phyloP scores from a whole-genome alignment of 2,888 invertebrate genomes.

The Conops quadrifasciatus region DNA sequence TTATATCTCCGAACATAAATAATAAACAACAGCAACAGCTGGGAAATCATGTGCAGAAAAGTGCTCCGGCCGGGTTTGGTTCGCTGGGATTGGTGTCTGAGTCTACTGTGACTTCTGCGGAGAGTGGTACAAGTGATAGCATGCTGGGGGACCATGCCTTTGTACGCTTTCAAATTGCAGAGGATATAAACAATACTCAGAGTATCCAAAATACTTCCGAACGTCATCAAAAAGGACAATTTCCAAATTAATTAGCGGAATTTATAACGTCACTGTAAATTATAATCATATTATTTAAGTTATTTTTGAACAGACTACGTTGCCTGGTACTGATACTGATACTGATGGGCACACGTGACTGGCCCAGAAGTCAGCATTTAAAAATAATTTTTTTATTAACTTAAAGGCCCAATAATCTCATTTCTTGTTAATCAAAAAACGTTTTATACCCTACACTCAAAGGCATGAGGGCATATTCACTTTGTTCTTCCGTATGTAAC shows the following conservation, averaged over 20 bases:
- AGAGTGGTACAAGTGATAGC: slow-evolving; percentile 69
- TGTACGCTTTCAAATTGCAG: slow-evolving; percentile 82
- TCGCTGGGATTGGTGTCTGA: slow-evolving; percentile 39
- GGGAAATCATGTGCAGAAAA: slow-evolving; percentile 42
- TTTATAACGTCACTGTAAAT: too few relatives aligned
- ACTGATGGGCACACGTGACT: too few relatives aligned
- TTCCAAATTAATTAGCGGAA: not conserved
- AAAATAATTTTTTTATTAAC: too few relatives aligned
- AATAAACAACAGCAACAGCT: slow-evolving; percentile 40
- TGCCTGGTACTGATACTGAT: too few relatives aligned
- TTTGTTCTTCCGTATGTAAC: too few relatives aligned
- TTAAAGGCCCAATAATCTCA: too few relatives aligned
- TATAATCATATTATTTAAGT: too few relatives aligned
- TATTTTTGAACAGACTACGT: too few relatives aligned
- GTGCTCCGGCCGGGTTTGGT: slow-evolving; percentile 39
- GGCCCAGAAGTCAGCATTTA: too few relatives aligned
- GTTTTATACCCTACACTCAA: too few relatives aligned
- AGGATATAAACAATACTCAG: slow-evolving; percentile 59
- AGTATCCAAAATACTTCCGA: slow-evolving; percentile 53
- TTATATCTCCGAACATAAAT: slow-evolving; percentile 10
- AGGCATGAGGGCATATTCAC: too few relatives aligned
- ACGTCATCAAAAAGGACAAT: slow-evolving; percentile 42
- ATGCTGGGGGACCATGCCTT: slow-evolving; percentile 93
- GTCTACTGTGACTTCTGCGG: slow-evolving; percentile 27
- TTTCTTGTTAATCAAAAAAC: too few relatives aligned